Evolutionary conservation across 2,888 invertebrate species (phyloP).

Genomic region (Marronus borbonicus): DNA sequence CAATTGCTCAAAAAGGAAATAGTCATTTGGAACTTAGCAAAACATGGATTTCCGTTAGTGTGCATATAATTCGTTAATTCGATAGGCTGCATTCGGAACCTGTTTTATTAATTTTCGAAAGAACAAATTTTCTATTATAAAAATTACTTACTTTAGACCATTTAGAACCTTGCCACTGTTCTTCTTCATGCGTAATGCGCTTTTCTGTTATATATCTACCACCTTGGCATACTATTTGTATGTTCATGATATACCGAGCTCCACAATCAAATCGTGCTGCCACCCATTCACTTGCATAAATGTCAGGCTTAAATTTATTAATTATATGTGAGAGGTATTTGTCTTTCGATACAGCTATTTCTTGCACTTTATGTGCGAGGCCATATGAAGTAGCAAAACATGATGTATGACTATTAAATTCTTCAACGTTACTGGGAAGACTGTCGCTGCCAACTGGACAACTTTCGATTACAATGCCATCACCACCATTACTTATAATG

Average conservation of each 20-base stretch:
- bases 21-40: too few relatives aligned
- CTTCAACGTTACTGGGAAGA: conserved; percentile 67
- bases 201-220: conserved; percentile 56
- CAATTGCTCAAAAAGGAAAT: too few relatives aligned
- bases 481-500: conserved; percentile 62
- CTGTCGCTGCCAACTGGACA: conserved; percentile 70
- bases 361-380: conserved; percentile 71
- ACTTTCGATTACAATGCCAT: conserved; percentile 71
- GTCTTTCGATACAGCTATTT: conserved; percentile 67
- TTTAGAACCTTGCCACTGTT: conserved; percentile 63
- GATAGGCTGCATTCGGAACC: too few relatives aligned
- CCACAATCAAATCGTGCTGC: conserved; percentile 72
- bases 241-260: conserved; percentile 66
- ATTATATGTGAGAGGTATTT: conserved; percentile 69
- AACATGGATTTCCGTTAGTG: too few relatives aligned
- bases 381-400: conserved; percentile 75
- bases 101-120: neutral
- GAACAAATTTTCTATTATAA: neutral
- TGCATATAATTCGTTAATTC: too few relatives aligned
- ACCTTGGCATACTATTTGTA: conserved; percentile 53
- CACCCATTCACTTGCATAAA: conserved; percentile 72
- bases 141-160: conserved; percentile 66
- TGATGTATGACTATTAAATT: conserved; percentile 67
- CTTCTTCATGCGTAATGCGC: conserved; percentile 56
- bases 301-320: conserved; percentile 72